Base-by-base conservation (phyloP, 30 jellyfish, hydroid and myxozoan species). In the Catostylus mosaicus region DNA sequence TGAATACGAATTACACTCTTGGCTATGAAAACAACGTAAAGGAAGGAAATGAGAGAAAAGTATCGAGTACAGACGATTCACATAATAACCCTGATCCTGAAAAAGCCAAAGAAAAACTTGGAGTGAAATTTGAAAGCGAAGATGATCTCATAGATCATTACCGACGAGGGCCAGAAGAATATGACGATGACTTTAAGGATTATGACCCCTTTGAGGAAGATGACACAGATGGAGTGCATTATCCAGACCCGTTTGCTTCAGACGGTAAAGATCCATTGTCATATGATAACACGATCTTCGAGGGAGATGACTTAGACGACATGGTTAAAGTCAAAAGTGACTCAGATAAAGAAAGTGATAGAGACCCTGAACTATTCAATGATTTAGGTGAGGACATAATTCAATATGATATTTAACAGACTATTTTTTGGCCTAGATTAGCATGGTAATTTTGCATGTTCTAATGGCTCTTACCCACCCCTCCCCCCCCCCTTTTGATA, bases 51-150 rank as follows among this genome's bases (percentile, higher is more conserved):
- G 66, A 3, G 78, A 36, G 34, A 16, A 36, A 57, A 30, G 43
- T 0, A 19, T 29, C 57, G 16, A 33, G 3, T 26, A 46, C 10
- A 27, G 64, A 33, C 11, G 34, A 16, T 10, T 2, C 72, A 51
- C 72, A 29, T 32, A 73, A 65, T 20, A 47, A 32, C 10, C 81
- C 35, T 0, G 82, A 62, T 3, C 74, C 66, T 2, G 86, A 82
- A 57, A 27, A 30, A 14, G 92, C 80, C 34, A 52, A 51, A 61
- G 74, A n/a, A 3, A 70, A 69, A 22, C 80, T 82, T 34, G 92
- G 92, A 20, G 32, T 68, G 78, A 71, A 60, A 30, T 82, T 82
- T 37, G 92, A 82, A 48, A 82, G 92, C 80, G 92, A 82, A 36
- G 56, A 35, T 27, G 92, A 82, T 75, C 75, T 82, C 48, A 50